Evolutionary conservation across 2,888 invertebrate genomes (phyloP).

Genomic region (Xanthorhoe designata): DNA sequence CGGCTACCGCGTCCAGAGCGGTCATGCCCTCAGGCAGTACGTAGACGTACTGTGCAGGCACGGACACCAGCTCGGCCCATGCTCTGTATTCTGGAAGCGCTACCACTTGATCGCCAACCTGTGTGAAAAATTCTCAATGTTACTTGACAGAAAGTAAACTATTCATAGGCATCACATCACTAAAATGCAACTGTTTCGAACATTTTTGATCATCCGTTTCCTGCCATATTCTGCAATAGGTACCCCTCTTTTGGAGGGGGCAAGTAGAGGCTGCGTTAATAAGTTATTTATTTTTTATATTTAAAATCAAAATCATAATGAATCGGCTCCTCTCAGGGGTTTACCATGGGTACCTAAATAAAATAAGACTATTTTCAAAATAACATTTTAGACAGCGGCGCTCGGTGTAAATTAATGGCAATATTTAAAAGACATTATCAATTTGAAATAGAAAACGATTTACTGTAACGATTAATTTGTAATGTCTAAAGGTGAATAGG

Average conservation of each 20-base stretch:
- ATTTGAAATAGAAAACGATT: not conserved
- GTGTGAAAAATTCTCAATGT: conserved; percentile 25
- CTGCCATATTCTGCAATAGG: too few species aligned
- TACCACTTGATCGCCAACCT: conserved; percentile 93
- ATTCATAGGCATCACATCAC: not conserved
- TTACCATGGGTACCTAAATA: too few species aligned
- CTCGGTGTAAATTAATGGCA: not conserved
- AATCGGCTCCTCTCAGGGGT: too few species aligned
- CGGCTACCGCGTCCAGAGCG: conserved; percentile 92
- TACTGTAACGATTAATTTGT: too few species aligned
- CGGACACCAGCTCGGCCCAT: conserved; percentile 94
- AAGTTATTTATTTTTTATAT: too few species aligned
- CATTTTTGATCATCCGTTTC: not conserved
- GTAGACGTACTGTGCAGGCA: conserved; percentile 93
- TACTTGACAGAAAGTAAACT: not conserved
- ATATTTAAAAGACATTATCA: not conserved
- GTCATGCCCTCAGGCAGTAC: conserved; percentile 90
- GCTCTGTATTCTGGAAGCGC: conserved; percentile 94
- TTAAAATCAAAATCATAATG: too few species aligned
- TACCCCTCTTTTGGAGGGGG: too few species aligned
- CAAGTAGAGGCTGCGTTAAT: too few species aligned
- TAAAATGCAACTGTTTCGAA: conserved; percentile 1
- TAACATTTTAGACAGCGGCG: too few species aligned
- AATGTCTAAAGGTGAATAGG: not conserved
- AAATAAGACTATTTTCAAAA: too few species aligned